These are phyloP conservation scores for Liposcelis brunnea DNA, from an alignment of 2,888 invertebrate genomes.

Conservation along the genomic window DNA sequence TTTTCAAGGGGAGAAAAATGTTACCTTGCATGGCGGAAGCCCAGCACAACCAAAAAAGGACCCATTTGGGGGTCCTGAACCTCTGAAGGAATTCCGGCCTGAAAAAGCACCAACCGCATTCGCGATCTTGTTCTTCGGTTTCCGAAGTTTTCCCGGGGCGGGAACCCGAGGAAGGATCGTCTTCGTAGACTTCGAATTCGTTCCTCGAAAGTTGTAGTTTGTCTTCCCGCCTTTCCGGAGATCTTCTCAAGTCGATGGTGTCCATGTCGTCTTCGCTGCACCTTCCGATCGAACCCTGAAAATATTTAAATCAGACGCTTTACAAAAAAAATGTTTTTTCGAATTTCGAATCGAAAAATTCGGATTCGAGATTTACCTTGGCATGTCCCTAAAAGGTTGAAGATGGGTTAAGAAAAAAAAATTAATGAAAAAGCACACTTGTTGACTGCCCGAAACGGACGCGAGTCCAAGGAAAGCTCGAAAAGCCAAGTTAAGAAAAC, in stretches of 20 bases:
- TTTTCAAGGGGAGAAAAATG: no score
- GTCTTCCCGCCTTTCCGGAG: neutral
- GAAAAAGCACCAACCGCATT: constrained; percentile 50
- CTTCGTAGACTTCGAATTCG: neutral
- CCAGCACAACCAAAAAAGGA: constrained; percentile 65
- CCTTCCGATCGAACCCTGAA: neutral
- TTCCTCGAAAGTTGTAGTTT: neutral
- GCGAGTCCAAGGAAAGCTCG: no score
- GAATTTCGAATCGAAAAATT: no score
- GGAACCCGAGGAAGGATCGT: neutral
- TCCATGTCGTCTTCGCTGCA: constrained; percentile 1
- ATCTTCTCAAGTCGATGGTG: neutral
- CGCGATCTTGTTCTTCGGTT: constrained; percentile 18
- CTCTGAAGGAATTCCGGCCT: constrained; percentile 46
- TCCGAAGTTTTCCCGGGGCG: no score
- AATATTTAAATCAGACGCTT: no score
- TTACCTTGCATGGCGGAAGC: constrained; percentile 62
- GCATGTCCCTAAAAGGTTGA: no score
- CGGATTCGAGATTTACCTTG: no score
- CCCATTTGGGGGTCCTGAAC: constrained; percentile 59
- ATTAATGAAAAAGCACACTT: no score
- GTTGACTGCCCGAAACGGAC: no score
- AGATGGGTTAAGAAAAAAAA: no score
- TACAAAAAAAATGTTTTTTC: no score
- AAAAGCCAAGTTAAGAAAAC: no score